Conservation (phyloP, 92 coral and sea anemone species). For the Pocillopora meandrina region DNA sequence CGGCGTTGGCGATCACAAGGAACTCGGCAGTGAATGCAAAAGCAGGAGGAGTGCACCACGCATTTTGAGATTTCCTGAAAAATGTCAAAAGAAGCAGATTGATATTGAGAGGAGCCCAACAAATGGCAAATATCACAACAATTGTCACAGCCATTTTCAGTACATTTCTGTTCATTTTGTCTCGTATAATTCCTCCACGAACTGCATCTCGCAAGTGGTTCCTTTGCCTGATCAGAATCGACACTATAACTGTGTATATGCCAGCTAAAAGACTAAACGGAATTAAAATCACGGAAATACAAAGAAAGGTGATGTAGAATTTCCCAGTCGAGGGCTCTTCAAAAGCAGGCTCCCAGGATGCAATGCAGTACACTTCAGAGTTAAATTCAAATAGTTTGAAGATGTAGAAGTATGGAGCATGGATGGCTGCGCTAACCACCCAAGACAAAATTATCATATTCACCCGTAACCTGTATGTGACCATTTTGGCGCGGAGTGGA, state of each 20-base stretch:
- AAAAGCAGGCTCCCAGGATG: conserved; percentile 26
- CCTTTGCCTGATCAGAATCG: conserved; percentile 6
- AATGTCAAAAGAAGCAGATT: conserved; percentile 12
- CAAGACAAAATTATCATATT: conserved; percentile 20
- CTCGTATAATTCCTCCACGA: conserved; percentile 17
- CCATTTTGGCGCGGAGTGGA: conserved; percentile 24
- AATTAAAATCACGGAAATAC: conserved; percentile 9
- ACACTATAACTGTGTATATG: conserved; percentile 18
- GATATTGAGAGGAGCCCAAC: conserved; percentile 41
- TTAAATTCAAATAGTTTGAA: not conserved
- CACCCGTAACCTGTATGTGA: conserved; percentile 32
- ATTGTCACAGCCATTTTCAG: conserved; percentile 42
- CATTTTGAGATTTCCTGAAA: conserved; percentile 23
- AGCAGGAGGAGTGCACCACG: not conserved
- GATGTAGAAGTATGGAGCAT: conserved; percentile 37
- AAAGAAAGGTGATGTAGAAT: conserved; percentile 16
- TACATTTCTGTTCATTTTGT: conserved; percentile 31
- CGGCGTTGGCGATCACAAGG: conserved; percentile 26
- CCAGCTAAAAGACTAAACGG: conserved; percentile 27
- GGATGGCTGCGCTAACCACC: conserved; percentile 8
- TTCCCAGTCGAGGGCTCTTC: conserved; percentile 28
- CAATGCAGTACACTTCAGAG: not conserved
- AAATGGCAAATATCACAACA: conserved; percentile 21
- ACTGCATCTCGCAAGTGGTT: not conserved
- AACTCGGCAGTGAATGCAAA: conserved; percentile 25